Base-by-base conservation (phyloP, 1,140 invertebrate genomes). In the Brachionus rubens region DNA sequence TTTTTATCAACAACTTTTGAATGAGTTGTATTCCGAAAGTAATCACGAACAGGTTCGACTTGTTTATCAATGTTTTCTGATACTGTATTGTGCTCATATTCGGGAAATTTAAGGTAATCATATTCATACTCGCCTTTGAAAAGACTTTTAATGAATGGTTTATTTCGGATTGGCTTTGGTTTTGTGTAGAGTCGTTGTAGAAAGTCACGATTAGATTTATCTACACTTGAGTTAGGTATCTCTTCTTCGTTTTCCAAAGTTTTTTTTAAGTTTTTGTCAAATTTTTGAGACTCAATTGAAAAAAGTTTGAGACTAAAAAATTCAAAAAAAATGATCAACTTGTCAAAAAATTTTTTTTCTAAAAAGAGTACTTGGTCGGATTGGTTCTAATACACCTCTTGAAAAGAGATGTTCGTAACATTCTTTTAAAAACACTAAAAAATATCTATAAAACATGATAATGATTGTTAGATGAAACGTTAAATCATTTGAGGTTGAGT, bases 81-180 rank as follows among this genome's bases (percentile, higher is more conserved):
- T 12, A 40, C 9, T 24, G 26, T 36, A 12, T 21, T 28, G 24
- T 54, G 46, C 33, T 72, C 68, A 30, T 40, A 72, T 72, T 72
- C 68, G 19, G 68, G 68, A 72, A 21, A 72, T 36, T 54, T 72
- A 3, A 72, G 28, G 9, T 50, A 72, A 14, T 72, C 68, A 30
- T 50, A 50, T 26, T 40, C 19, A 21, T 72, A 72, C 10, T 54
- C 30, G 28, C 68, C 68, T 40, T 36, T 40, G 21, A 72, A 72
- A 40, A 72, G 46, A 33, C 36, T 41, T 26, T 72, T 72, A 5
- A 72, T 54, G 14, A 72, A 72, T 21, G 68, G 68, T n/a, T 72
- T 30, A 41, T 72, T 72, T 1, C 40, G 40, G 6, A 65, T 10
- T 43, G 28, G 33, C 43, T 65, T 65, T 43, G 59, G 59, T n/a